Evolutionary conservation across 2,888 invertebrate species (phyloP), one percentile per base, ranked within the genome.

Genomic region (Galerucella nymphaeae): DNA sequence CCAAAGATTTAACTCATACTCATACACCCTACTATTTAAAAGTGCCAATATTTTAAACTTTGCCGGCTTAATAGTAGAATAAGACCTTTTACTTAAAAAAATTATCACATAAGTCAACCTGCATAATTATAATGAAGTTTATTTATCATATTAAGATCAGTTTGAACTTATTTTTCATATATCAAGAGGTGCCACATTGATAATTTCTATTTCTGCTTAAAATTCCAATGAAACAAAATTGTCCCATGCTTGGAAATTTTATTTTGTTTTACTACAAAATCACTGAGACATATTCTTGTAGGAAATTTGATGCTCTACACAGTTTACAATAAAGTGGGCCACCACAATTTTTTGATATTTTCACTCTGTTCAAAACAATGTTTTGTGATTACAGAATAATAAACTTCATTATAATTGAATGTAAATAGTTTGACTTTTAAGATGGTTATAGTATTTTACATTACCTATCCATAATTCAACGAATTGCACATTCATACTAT

Each of bases 371-470:
- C n/a, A n/a, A n/a, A n/a, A n/a, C n/a, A n/a, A 48, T 48, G n/a
- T 13, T 48, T 0, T 48, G n/a, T 48, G 14, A 48, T n/a, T 23
- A 58, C 9, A n/a, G n/a, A 53, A 16, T 30, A 38, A 66, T 41
- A 66, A 66, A 41, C 23, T 50, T 59, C 42, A 59, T 42, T 30
- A 16, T n/a, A 48, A 23, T 59, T 45, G 42, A 16, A 45, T 18
- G 42, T 38, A 66, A 23, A 50, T 57, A 38, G 30, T 50, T 69
- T 41, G 20, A 41, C 66, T 41, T 23, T 45, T 41, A 66, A 61
- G 16, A 79, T 80, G 81, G 77, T 80, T 80, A 80, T 81, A 80
- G 80, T 81, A 80, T 81, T 81, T 78, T 79, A 61, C 63, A 9
- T 38, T 45, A 45, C 66, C 64, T 62, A 76, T 50, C 58, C 70